These are phyloP conservation scores for Panurus biarmicus DNA, from an alignment of 2,113 vertebrate genomes.

Conservation along the genomic window DNA sequence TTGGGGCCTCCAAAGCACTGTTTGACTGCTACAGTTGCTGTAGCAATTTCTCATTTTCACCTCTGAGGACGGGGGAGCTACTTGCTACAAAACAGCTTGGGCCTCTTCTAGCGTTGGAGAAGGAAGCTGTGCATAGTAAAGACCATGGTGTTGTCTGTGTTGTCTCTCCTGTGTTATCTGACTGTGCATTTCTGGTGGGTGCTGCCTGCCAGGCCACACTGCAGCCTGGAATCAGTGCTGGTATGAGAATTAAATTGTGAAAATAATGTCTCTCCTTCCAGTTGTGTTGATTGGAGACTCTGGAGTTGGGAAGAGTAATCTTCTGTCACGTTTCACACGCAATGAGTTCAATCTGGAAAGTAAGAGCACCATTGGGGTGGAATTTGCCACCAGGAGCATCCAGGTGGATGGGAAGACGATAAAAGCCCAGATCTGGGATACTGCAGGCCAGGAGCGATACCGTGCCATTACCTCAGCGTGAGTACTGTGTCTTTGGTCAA, in stretches of 20 bases:
- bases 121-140: background rate
- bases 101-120: background rate
- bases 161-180: background rate
- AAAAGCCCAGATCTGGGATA: conserved; percentile 98
- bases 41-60: background rate
- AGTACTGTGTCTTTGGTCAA: conserved; percentile 41
- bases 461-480: conserved; percentile 96
- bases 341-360: conserved; percentile 98
- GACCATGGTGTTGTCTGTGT: background rate
- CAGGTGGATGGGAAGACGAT: conserved; percentile 97
- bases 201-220: background rate
- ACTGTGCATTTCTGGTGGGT: background rate
- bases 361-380: conserved; percentile 97
- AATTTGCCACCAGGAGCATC: conserved; percentile 95
- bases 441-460: conserved; percentile 94
- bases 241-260: background rate
- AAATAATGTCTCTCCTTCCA: conserved; percentile 37
- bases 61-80: background rate
- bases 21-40: background rate
- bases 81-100: background rate
- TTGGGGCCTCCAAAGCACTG: background rate
- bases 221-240: rapidly evolving
- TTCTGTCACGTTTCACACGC: conserved; percentile 93
- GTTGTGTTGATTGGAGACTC: conserved; percentile 96
- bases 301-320: conserved; percentile 95